Conservation (phyloP, 2,797 vertebrate species). For the Parotocinclus haroldoi region DNA sequence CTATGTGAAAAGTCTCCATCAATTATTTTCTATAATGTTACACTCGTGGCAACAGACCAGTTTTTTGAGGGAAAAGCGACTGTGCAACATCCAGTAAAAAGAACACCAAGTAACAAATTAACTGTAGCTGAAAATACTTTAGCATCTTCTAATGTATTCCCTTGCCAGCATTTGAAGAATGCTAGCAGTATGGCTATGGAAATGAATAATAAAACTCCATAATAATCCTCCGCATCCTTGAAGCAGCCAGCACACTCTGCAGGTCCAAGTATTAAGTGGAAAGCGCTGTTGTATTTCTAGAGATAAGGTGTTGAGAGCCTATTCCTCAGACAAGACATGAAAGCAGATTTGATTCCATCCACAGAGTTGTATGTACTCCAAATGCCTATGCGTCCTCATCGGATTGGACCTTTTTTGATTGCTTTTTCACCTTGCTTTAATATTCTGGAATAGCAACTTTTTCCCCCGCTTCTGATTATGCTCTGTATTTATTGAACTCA, state of each 20-base stretch:
- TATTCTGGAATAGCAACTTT: slow-evolving; percentile 48
- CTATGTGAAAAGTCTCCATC: too few relatives aligned
- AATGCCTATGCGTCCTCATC: slow-evolving; percentile 18
- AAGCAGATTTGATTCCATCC: slow-evolving; percentile 24
- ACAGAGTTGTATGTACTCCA: slow-evolving; percentile 8
- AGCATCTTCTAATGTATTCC: too few relatives aligned
- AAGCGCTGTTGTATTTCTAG: too few relatives aligned
- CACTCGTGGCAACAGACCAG: too few relatives aligned
- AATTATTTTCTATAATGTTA: too few relatives aligned
- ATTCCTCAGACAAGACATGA: slow-evolving; percentile 24
- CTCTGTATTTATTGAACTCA: slow-evolving; percentile 58
- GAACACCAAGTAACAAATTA: too few relatives aligned
- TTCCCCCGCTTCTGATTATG: too few relatives aligned
- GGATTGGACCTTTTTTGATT: slow-evolving; percentile 23
- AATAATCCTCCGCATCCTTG: slow-evolving; percentile 15
- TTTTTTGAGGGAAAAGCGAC: too few relatives aligned
- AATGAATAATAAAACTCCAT: slow-evolving; percentile 10
- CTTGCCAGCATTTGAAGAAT: background rate
- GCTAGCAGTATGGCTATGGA: background rate
- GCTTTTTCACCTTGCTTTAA: slow-evolving; percentile 45
- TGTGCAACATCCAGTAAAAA: too few relatives aligned
- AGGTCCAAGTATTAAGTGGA: background rate
- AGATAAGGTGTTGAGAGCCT: too few relatives aligned
- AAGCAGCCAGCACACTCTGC: background rate
- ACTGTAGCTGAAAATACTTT: too few relatives aligned